A percentile compares a stretch with the other conserved stretches of the same genome.
phyloP scores from a whole-genome alignment of 2,797 vertebrate genomes.

The Aratinga solstitialis region DNA sequence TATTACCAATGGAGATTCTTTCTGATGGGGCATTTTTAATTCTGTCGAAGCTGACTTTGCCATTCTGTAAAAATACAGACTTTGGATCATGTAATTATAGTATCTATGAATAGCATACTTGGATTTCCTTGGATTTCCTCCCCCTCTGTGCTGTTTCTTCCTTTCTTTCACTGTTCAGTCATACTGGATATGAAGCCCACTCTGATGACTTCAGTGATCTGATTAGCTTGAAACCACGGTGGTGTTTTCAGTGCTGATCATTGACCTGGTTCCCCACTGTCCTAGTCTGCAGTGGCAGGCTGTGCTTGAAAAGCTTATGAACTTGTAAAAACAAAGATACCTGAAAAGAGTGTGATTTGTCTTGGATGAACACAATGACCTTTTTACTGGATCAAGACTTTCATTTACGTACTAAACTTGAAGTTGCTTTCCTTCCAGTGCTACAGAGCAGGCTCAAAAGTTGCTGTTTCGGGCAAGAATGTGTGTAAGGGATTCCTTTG shows the following conservation, averaged over 20 bases:
- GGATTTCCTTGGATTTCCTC: neutral
- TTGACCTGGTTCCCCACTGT: neutral
- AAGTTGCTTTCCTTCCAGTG: neutral
- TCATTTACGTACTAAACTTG: neutral
- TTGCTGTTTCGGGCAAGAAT: slow-evolving; percentile 15
- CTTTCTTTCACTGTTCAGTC: neutral
- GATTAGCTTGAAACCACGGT: neutral
- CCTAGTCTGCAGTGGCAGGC: neutral
- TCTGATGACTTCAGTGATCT: neutral
- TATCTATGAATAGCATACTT: neutral
- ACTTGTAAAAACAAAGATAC: neutral
- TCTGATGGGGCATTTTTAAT: neutral
- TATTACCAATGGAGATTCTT: neutral
- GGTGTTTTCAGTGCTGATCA: neutral
- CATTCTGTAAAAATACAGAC: neutral
- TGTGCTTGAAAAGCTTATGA: neutral
- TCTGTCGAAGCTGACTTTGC: neutral
- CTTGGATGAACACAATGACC: neutral
- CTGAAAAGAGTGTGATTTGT: neutral
- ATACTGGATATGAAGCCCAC: neutral
- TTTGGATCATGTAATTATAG: neutral
- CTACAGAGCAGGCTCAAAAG: slow-evolving; percentile 10
- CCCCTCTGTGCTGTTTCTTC: neutral
- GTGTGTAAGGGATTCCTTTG: slow-evolving; percentile 60
- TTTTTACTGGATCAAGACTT: slow-evolving; percentile 29